Base-by-base conservation (phyloP, 1,140 invertebrate genomes). In the Kradibia gibbosae region DNA sequence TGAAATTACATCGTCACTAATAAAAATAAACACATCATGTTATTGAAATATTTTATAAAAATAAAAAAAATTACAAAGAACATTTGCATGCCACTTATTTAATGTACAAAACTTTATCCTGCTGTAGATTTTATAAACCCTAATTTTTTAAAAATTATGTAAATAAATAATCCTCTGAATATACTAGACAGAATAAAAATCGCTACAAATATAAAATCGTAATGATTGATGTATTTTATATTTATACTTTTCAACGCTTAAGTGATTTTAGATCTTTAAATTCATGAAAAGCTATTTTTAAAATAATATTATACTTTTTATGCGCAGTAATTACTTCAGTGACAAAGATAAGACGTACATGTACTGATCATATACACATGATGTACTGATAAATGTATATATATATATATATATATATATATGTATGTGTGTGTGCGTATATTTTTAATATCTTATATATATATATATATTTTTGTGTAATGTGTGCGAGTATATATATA, bases 351-450 rank as follows among this genome's bases (percentile, higher is more conserved):
- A 31, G 62, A 78, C 5, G 20, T 70, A 55, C 31, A 25, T 67
- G 45, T 65, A 77, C 57, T 57, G 15, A 39, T 76, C 45, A 62
- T 25, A 57, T 62, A 76, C 34, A 48, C 22, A 48, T 17, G 25
- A 42, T 76, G 20, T 31, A 10, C 39, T 36, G 25, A 25, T 53
- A 50, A 28, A 50, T 67, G 34, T 65, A 45, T 25, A 42, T n/a
- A 71, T 45, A 45, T 25, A 60, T 60, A 60, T 60, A 60, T 60
- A 28, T 60, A 48, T 75, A 62, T 45, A 62, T 76, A 65, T 65
- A 36, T 65, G 22, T 50, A n/a, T 15, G 28, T 62, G 48, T 67
- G 20, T 28, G 36, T 36, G 36, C 22, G 62, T 17, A 8, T 67
- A 17, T 39, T 10, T 57, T n/a, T n/a, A n/a, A n/a, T n/a, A n/a